Base-by-base conservation (phyloP, 2,797 vertebrate genomes). In the Danio aesculapii region DNA sequence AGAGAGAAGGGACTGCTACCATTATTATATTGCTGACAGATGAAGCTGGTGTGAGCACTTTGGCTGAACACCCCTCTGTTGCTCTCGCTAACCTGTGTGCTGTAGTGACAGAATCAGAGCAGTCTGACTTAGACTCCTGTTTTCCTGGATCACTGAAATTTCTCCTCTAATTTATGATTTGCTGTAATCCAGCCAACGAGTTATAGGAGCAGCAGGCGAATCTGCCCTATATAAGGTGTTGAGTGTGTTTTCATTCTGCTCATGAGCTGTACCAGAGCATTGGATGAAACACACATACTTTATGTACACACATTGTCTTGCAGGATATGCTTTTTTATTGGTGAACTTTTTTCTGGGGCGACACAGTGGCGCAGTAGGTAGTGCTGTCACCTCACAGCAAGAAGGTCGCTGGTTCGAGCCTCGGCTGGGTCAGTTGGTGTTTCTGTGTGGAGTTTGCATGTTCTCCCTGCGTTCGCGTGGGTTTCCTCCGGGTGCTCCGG, bases 221-320 rank as follows among this genome's bases (percentile, higher is more conserved):
- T 83, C 81, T 92, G 92, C 88, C 91, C 92, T 93, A 91, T 91
- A 92, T 93, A 92, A 90, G 90, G 90, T 85, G 88, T 91, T 82
- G 88, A 87, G 78, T 66, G 79, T 62, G 72, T 63, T 72, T 86
- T 77, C 55, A 17, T 14, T 47, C 81, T 41, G 70, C 16, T 68
- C 53, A 78, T 84, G 80, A 84, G 76, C 44, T 7, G 43, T 77
- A 86, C 61, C 80, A 84, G 77, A 82, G 75, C 66, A 67, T 76
- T 75, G 70, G 75, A 84, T 50, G 44, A 72, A 76, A 52, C 59
- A 14, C 75, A 63, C 66, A 76, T 58, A 62, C 39, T 4, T 62
- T 30, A 74, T 63, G 53, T 73, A 19, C 76, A 75, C 71, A 75
- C 72, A 66, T 62, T 59, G 49, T 66, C 43, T 71, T 52, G 55